phyloP scores from a whole-genome alignment of 2,888 invertebrate genomes.

The Limnephilus auricula region DNA sequence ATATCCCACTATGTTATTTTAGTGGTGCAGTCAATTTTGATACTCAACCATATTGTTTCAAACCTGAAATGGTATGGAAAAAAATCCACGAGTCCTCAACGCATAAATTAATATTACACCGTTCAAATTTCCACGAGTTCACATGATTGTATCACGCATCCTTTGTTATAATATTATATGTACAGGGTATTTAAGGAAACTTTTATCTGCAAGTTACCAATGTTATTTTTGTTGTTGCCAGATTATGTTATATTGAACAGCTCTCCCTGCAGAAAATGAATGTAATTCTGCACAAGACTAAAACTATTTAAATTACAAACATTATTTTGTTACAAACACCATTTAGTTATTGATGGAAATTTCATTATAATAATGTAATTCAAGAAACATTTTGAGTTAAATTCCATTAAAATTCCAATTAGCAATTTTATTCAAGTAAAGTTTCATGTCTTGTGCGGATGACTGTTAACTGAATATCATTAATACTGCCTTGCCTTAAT shows the following conservation, averaged over 20 bases:
- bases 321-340: neutral
- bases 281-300: neutral
- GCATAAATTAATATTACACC: neutral
- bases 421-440: neutral
- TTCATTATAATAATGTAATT: neutral
- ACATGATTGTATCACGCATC: slow-evolving; percentile 31
- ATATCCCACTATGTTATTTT: neutral
- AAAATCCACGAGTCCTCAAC: neutral
- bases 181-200: slow-evolving; percentile 42
- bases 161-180: slow-evolving; percentile 33
- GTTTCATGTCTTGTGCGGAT: neutral
- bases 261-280: neutral
- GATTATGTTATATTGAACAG: slow-evolving; percentile 2
- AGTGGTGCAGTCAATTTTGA: slow-evolving; percentile 22
- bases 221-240: slow-evolving; percentile 19
- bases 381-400: neutral
- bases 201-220: slow-evolving; percentile 19
- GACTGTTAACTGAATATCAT: neutral
- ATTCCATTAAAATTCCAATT: neutral
- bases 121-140: neutral
- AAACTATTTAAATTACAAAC: neutral
- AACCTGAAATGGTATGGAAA: neutral
- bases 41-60: neutral
- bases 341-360: neutral
- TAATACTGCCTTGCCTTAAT: neutral